Conservation (phyloP, 2,888 invertebrate species). For the Phalera bucephala region DNA sequence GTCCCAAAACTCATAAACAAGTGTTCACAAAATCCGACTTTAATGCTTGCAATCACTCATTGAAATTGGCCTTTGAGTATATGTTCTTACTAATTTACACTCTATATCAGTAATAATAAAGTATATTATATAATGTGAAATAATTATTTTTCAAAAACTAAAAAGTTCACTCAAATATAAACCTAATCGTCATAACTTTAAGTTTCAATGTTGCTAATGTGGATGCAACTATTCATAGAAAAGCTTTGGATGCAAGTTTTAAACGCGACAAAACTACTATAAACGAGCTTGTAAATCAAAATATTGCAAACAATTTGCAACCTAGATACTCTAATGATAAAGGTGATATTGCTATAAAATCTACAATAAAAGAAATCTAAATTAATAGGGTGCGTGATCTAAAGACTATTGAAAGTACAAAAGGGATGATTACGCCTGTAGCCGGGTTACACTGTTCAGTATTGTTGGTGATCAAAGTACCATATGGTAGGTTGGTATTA, state of each 20-base stretch:
- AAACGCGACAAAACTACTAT: conserved; percentile 57
- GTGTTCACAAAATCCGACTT: conserved; percentile 70
- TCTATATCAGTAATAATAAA: conserved; percentile 26
- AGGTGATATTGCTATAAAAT: conserved; percentile 27
- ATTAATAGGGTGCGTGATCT: conserved; percentile 78
- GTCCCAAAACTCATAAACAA: conserved; percentile 78
- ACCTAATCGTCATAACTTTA: conserved; percentile 18
- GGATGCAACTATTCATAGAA: conserved; percentile 28
- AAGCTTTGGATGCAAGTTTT: conserved; percentile 52
- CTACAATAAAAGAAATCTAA: conserved; percentile 46
- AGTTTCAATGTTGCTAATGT: conserved; percentile 27
- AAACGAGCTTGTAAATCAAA: conserved; percentile 55
- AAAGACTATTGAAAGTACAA: conserved; percentile 65
- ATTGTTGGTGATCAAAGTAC: conserved; percentile 63
- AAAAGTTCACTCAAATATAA: conserved; percentile 18
- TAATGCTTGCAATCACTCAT: conserved; percentile 60
- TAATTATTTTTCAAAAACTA: conserved; percentile 15
- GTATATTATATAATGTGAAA: conserved; percentile 16
- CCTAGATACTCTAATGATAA: conserved; percentile 16
- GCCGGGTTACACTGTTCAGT: conserved; percentile 45
- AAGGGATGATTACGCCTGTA: conserved; percentile 67
- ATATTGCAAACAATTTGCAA: conserved; percentile 19
- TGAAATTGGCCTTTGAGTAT: conserved; percentile 30
- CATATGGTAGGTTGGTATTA: conserved; percentile 73
- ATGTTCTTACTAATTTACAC: conserved; percentile 25